Evolutionary conservation across 2,113 vertebrate species (phyloP).

Genomic region (Esox niger): DNA sequence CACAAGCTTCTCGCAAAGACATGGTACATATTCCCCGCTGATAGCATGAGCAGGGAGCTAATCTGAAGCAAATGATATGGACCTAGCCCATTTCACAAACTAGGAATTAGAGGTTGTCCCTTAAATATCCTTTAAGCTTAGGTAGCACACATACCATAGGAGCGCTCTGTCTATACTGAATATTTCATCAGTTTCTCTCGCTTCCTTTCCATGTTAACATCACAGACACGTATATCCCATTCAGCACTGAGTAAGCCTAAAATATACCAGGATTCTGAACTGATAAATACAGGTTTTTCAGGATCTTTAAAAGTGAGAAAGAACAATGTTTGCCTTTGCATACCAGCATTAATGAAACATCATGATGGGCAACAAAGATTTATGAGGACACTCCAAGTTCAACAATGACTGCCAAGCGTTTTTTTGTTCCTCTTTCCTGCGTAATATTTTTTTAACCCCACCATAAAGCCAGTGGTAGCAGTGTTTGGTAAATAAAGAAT

Average conservation of each 20-base stretch:
- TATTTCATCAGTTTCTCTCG: background rate
- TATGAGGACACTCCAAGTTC: slow-evolving; percentile 33
- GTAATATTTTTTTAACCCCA: background rate
- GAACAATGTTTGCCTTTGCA: slow-evolving; percentile 38
- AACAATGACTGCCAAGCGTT: slow-evolving; percentile 32
- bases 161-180: slow-evolving; percentile 14
- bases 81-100: slow-evolving; percentile 16
- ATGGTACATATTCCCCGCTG: slow-evolving; percentile 34
- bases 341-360: slow-evolving; percentile 40
- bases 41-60: slow-evolving; percentile 38
- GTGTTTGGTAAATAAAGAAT: background rate
- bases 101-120: slow-evolving; percentile 18
- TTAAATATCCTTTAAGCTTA: slow-evolving; percentile 37
- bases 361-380: slow-evolving; percentile 22
- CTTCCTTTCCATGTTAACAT: slow-evolving; percentile 22
- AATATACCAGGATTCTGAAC: slow-evolving; percentile 44
- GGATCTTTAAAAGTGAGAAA: slow-evolving; percentile 40
- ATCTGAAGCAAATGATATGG: slow-evolving; percentile 54
- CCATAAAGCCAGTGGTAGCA: background rate
- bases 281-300: slow-evolving; percentile 29
- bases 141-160: slow-evolving; percentile 16
- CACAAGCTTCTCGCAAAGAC: slow-evolving; percentile 33
- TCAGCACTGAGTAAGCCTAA: slow-evolving; percentile 36
- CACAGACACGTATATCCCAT: slow-evolving; percentile 39
- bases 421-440: background rate